These are phyloP conservation scores for Phalacrocorax aristotelis DNA, from an alignment of 2,113 vertebrate species.

Conservation along the genomic window DNA sequence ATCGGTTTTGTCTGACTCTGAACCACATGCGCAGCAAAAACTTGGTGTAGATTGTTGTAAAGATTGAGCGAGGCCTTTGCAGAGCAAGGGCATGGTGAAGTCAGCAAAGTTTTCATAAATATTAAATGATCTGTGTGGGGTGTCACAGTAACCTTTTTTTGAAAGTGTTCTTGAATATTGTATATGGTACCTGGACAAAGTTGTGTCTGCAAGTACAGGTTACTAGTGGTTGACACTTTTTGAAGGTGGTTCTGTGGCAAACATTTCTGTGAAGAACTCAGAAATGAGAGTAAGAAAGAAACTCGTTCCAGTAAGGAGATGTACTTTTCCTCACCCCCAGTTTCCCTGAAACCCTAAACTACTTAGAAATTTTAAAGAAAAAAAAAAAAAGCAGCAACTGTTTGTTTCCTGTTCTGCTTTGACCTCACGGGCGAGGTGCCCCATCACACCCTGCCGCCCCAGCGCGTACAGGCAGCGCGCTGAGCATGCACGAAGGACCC, in stretches of 20 bases:
- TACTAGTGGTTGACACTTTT: no score
- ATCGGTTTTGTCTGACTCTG: background rate
- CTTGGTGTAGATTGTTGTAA: background rate
- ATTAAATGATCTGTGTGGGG: no score
- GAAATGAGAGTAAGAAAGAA: background rate
- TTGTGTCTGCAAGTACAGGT: no score
- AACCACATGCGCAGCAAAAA: background rate
- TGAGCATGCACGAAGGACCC: background rate
- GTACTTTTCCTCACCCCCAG: background rate
- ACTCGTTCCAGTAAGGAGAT: background rate
- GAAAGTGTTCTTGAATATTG: background rate
- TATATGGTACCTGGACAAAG: no score
- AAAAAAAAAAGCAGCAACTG: background rate
- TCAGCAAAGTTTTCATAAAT: background rate
- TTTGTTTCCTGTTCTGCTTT: background rate
- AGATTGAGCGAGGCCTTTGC: background rate
- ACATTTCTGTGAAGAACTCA: background rate
- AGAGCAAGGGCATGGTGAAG: background rate
- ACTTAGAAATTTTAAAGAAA: background rate
- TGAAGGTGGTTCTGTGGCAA: background rate
- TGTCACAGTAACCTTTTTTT: background rate
- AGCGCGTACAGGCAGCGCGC: accelerated
- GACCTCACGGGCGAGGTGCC: accelerated
- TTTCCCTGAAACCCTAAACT: background rate
- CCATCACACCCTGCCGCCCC: background rate